phyloP scores from a whole-genome alignment of 1,140 invertebrate genomes.

The Akabosia matsudoensis region DNA sequence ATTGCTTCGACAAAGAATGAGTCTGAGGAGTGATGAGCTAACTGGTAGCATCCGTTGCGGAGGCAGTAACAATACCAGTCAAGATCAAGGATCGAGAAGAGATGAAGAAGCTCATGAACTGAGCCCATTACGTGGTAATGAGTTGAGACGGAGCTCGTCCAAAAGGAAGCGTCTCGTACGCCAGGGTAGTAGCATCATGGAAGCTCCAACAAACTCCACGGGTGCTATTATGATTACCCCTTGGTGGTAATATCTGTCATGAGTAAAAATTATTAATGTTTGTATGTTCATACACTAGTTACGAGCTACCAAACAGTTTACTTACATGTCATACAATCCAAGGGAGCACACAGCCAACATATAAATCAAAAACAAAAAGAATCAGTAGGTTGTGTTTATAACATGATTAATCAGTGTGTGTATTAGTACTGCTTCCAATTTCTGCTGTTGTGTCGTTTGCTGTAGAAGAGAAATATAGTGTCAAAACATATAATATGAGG shows the following conservation, averaged over 20 bases:
- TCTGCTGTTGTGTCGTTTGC: too few relatives aligned
- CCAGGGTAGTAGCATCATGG: slow-evolving; percentile 65
- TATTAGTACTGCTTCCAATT: too few relatives aligned
- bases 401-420: too few relatives aligned
- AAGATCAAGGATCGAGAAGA: slow-evolving; percentile 12
- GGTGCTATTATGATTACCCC: slow-evolving; percentile 77
- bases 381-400: too few relatives aligned
- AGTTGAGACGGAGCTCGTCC: slow-evolving; percentile 17
- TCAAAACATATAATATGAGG: too few relatives aligned
- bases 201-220: slow-evolving; percentile 70
- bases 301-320: background rate
- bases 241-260: slow-evolving; percentile 63
- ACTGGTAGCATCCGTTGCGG: background rate
- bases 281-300: background rate
- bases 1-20: slow-evolving; percentile 14
- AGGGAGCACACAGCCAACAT: background rate
- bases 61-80: slow-evolving; percentile 6
- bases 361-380: background rate
- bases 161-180: slow-evolving; percentile 58
- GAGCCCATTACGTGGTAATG: slow-evolving; percentile 22
- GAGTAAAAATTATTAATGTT: slow-evolving; percentile 20
- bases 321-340: background rate
- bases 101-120: slow-evolving; percentile 12
- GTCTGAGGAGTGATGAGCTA: slow-evolving; percentile 1
- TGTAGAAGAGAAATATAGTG: too few relatives aligned